These are phyloP conservation scores for Platycheirus albimanus DNA, from an alignment of 2,888 invertebrate species.

Conservation along the genomic window DNA sequence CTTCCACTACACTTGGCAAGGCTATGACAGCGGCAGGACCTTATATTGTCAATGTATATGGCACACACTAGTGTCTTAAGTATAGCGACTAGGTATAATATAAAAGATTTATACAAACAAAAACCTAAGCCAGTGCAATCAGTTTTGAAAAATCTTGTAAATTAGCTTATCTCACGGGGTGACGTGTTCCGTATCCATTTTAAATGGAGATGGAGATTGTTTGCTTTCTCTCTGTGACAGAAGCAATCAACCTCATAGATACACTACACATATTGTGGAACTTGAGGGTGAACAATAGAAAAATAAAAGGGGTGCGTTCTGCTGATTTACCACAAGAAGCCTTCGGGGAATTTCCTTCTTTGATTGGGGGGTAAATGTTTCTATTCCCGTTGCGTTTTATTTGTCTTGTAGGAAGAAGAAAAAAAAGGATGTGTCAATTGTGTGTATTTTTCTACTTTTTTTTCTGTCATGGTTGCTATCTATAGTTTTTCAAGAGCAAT, in stretches of 20 bases:
- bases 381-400: conserved; percentile 37
- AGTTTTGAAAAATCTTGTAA: conserved; percentile 67
- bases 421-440: conserved; percentile 47
- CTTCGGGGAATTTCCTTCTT: conserved; percentile 28
- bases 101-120: conserved; percentile 17
- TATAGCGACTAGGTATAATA: background rate
- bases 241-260: conserved; percentile 58
- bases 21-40: background rate
- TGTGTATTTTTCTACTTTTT: conserved; percentile 5
- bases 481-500: background rate
- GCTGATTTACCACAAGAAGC: conserved; percentile 18
- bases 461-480: background rate
- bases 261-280: background rate
- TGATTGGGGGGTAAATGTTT: conserved; percentile 42
- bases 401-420: background rate
- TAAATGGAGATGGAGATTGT: conserved; percentile 21
- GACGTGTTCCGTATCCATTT: conserved; percentile 42
- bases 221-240: conserved; percentile 38
- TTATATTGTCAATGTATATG: background rate
- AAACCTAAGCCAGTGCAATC: conserved; percentile 52
- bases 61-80: too few species aligned
- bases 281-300: conserved; percentile 42
- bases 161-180: conserved; percentile 67
- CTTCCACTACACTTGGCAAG: background rate
- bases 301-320: conserved; percentile 21